Evolutionary conservation across 2,797 vertebrate species (phyloP).

Genomic region (Sylvia borin): DNA sequence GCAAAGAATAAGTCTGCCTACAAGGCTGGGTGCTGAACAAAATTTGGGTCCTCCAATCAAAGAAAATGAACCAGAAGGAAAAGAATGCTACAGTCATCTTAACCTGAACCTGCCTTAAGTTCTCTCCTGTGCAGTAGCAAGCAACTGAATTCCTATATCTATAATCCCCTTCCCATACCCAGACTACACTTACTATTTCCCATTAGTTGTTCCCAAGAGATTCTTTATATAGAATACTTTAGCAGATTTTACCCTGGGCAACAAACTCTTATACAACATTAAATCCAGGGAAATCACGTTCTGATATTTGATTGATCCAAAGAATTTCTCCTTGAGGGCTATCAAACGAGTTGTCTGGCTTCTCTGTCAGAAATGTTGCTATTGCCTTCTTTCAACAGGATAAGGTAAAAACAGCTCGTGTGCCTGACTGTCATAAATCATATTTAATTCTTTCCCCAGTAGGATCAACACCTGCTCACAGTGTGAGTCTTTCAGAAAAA

Average conservation of each 20-base stretch:
- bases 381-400: background rate
- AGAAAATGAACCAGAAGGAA: background rate
- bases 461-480: constrained; percentile 19
- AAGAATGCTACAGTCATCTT: background rate
- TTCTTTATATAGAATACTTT: background rate
- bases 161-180: background rate
- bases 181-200: background rate
- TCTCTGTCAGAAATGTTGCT: background rate
- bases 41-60: background rate
- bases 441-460: background rate
- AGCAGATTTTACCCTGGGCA: background rate
- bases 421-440: background rate
- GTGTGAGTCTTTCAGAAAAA: background rate
- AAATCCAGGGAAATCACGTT: background rate
- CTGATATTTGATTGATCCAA: background rate
- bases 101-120: background rate
- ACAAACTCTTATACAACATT: background rate
- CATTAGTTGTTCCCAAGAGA: background rate
- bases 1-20: background rate
- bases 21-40: background rate
- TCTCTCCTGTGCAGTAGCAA: background rate
- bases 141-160: background rate
- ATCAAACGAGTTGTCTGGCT: background rate
- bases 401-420: background rate
- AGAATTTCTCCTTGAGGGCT: background rate